These are phyloP conservation scores for Ahaetulla prasina DNA, from an alignment of 2,113 vertebrate species.

Conservation along the genomic window DNA sequence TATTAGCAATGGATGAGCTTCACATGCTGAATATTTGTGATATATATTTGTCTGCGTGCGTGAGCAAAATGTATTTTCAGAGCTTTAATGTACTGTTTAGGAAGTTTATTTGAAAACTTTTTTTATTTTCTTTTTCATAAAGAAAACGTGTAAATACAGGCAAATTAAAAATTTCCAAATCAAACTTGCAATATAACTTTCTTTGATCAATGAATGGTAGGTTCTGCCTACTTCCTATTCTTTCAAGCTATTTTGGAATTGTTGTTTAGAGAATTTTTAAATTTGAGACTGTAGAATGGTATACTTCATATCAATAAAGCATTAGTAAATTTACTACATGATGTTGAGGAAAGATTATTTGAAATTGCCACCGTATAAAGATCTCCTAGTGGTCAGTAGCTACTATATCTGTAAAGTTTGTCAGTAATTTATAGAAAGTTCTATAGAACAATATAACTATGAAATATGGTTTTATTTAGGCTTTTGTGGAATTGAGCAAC, in stretches of 20 bases:
- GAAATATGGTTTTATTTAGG: conserved; percentile 40
- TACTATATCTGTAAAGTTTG: conserved; percentile 39
- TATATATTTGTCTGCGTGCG: neutral
- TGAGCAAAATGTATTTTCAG: neutral
- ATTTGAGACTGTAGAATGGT: neutral
- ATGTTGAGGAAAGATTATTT: neutral
- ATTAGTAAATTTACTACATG: neutral
- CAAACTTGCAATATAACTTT: neutral
- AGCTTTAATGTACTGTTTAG: neutral
- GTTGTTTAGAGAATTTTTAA: neutral
- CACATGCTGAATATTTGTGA: too few relatives aligned
- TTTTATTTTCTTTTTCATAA: neutral
- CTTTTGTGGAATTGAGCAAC: conserved; percentile 34
- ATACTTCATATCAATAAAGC: neutral
- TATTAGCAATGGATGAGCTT: too few relatives aligned
- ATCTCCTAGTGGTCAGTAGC: conserved; percentile 20
- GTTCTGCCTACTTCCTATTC: neutral
- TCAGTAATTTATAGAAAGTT: conserved; percentile 42
- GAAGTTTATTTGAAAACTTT: neutral
- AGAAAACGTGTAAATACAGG: neutral
- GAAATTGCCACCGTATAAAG: neutral
- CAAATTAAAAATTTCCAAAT: neutral
- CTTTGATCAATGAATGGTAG: neutral
- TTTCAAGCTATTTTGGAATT: neutral
- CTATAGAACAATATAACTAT: conserved; percentile 32